phyloP scores from a whole-genome alignment of 2,888 invertebrate genomes.

The Drosophila formosana region DNA sequence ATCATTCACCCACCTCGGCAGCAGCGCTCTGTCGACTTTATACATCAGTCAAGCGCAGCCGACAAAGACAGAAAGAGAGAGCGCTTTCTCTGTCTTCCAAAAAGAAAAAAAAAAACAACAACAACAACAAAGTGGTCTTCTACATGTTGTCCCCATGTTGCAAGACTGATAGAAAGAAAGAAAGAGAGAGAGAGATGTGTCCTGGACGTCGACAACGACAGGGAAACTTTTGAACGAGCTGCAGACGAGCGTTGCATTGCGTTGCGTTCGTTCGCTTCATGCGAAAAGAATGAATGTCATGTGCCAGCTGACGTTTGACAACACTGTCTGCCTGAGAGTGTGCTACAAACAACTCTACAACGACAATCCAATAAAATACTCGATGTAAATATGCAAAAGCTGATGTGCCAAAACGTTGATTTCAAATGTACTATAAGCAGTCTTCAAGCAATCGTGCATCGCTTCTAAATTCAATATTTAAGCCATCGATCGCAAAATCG shows the following conservation, averaged over 20 bases:
- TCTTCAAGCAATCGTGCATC: neutral
- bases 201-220: conserved; percentile 53
- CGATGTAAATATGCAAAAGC: neutral
- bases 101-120: neutral
- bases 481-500: too few species aligned
- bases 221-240: conserved; percentile 57
- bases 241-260: conserved; percentile 31
- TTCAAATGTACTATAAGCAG: neutral
- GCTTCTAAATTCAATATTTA: neutral
- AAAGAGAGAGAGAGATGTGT: conserved; percentile 14
- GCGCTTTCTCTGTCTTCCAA: neutral
- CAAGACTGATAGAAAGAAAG: neutral
- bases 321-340: conserved; percentile 42
- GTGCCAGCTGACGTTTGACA: conserved; percentile 55
- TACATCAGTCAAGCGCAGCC: conserved; percentile 42
- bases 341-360: neutral
- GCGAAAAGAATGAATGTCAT: conserved; percentile 21
- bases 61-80: neutral
- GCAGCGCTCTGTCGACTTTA: conserved; percentile 45
- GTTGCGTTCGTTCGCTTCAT: conserved; percentile 29
- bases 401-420: neutral
- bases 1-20: conserved; percentile 69
- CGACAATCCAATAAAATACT: neutral
- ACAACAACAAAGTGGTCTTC: neutral
- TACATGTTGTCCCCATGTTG: conserved; percentile 10